phyloP scores from a whole-genome alignment of 2,888 invertebrate genomes.

The Germaria angustata region DNA sequence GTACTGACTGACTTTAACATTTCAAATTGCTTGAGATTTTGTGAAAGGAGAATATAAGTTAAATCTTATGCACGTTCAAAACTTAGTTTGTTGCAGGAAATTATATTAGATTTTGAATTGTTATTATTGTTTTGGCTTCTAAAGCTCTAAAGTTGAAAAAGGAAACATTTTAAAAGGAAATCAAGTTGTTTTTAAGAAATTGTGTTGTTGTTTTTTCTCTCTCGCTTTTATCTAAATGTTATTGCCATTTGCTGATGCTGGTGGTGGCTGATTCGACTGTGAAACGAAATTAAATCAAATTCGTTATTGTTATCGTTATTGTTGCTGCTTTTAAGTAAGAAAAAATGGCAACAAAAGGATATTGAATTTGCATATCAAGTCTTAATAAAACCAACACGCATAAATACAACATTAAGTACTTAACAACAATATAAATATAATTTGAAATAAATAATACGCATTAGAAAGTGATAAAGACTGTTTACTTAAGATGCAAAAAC shows the following conservation, averaged over 20 bases:
- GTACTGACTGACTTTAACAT: neutral
- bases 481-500: neutral
- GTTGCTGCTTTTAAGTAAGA: neutral
- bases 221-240: too few species aligned
- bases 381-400: constrained; percentile 18
- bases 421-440: constrained; percentile 39
- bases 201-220: neutral
- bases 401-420: constrained; percentile 37
- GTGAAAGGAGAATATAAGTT: neutral
- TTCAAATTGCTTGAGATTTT: constrained; percentile 19
- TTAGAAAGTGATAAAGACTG: neutral
- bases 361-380: constrained; percentile 45
- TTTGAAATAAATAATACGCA: constrained; percentile 21
- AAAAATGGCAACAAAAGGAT: constrained; percentile 45
- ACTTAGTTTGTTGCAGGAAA: constrained; percentile 45
- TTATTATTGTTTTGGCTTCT: constrained; percentile 29
- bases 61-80: neutral
- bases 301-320: constrained; percentile 36
- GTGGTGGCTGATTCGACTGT: constrained; percentile 56
- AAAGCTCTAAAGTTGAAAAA: constrained; percentile 28
- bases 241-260: neutral
- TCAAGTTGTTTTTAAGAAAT: constrained; percentile 50
- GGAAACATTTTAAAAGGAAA: constrained; percentile 53
- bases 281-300: constrained; percentile 60
- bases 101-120: constrained; percentile 42